Evolutionary conservation across 2,113 vertebrate species (phyloP), one percentile per base, ranked within the genome.

Genomic region (Cercopithecus mona): DNA sequence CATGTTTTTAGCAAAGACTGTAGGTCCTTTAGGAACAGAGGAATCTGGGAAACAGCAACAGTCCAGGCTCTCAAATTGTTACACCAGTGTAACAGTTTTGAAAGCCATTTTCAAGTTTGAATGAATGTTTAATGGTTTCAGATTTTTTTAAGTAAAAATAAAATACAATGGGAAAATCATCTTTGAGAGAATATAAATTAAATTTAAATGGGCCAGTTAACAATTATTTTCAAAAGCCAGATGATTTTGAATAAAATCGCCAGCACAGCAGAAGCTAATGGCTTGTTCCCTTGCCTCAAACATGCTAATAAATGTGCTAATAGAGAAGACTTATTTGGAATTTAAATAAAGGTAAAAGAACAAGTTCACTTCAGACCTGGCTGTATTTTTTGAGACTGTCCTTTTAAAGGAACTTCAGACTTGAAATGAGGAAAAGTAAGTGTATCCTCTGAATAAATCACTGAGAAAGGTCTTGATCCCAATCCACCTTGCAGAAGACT

Each of bases 181-280:
- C 57, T 88, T 93, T 88, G 64, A 94, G 85, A 94, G 76, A 96
- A 72, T 61, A 84, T 38, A 48, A 50, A 88, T 95, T 92, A 84
- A 94, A 94, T 64, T 87, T 82, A 96, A 97, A 96, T 32, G 57
- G n/a, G 73, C 81, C 45, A 88, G 73, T 97, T 93, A 94, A 72
- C 91, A 86, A 95, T 94, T 93, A 97, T 97, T 95, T 97, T 95
- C 66, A 90, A 97, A 94, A 97, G 85, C 85, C 76, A 85, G 81
- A 90, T 91, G 91, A 96, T 95, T 95, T 95, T 95, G 59, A 93
- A 96, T 78, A 95, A 95, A 95, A 91, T 78, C 5, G 0, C 93
- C 64, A 91, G 88, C 72, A 30, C 27, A 59, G 88, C 93, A 94
- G 81, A 97, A 88, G 64, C 93, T 59, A 43, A 55, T 32, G 43